These are phyloP conservation scores for Chironex yamaguchii DNA, from an alignment of 30 jellyfish, hydroid and myxozoan species.

Conservation along the genomic window DNA sequence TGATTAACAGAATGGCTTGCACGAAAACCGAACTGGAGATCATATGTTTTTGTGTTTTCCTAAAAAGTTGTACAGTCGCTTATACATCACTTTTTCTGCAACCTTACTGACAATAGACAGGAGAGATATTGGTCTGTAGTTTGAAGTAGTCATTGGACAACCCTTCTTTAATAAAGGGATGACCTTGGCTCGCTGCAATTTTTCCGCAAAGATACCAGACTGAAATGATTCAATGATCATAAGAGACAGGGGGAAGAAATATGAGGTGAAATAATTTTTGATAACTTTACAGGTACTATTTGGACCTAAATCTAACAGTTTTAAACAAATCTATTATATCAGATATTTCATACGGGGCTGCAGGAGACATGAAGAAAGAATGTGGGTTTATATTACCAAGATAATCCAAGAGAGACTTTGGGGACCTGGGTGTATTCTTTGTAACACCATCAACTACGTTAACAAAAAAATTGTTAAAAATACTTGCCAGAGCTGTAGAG, in stretches of 20 bases:
- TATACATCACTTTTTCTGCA: conserved; percentile 12
- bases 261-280: background rate
- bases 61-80: conserved; percentile 41
- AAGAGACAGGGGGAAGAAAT: conserved; percentile 10
- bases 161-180: conserved; percentile 43
- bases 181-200: conserved; percentile 26
- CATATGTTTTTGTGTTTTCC: background rate
- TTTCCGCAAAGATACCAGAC: conserved; percentile 2
- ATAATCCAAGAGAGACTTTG: background rate
- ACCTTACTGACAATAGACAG: conserved; percentile 38
- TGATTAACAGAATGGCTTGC: conserved; percentile 47
- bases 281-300: conserved; percentile 13
- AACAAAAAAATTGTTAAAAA: too few relatives aligned
- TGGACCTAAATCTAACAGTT: conserved; percentile 22
- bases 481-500: too few relatives aligned
- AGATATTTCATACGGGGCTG: conserved; percentile 16
- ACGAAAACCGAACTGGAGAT: conserved; percentile 66
- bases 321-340: conserved; percentile 35
- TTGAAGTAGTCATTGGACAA: conserved; percentile 12
- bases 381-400: background rate
- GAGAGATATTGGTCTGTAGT: conserved; percentile 51
- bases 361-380: conserved; percentile 12
- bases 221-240: conserved; percentile 5
- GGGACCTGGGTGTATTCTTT: background rate
- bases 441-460: background rate